Conservation (phyloP, 2,888 invertebrate genomes). For the Apotomis betuletana region DNA sequence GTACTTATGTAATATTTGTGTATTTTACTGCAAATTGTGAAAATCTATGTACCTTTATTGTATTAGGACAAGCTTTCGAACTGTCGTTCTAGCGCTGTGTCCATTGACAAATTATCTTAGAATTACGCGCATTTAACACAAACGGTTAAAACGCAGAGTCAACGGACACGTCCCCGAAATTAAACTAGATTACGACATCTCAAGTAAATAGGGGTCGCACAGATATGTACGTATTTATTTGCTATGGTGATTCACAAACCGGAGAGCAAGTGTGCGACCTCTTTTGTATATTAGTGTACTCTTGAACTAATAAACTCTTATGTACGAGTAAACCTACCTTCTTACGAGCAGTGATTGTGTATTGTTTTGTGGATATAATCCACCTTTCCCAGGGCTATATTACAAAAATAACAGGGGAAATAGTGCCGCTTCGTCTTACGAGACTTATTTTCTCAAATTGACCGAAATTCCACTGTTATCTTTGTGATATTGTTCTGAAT, state of each 20-base stretch:
- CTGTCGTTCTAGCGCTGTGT: neutral
- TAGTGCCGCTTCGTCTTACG: neutral
- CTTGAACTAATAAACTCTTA: neutral
- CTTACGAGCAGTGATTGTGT: neutral
- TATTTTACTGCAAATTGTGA: neutral
- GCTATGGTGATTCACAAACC: neutral
- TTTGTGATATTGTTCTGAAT: conserved; percentile 9
- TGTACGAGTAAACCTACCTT: neutral
- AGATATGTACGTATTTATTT: neutral
- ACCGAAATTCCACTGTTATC: neutral
- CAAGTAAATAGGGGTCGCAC: neutral
- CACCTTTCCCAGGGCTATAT: neutral
- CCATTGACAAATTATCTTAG: neutral
- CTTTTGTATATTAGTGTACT: neutral
- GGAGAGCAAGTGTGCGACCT: neutral
- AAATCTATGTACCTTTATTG: neutral
- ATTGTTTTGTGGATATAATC: neutral
- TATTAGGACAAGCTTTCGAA: neutral
- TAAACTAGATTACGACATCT: neutral
- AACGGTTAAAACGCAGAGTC: no score
- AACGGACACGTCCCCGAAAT: neutral
- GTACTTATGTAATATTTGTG: neutral
- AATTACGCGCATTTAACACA: neutral
- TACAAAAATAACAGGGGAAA: neutral
- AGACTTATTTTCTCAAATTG: no score